phyloP scores from a whole-genome alignment of 2,888 invertebrate species.

The Lasioglossum malachurum region DNA sequence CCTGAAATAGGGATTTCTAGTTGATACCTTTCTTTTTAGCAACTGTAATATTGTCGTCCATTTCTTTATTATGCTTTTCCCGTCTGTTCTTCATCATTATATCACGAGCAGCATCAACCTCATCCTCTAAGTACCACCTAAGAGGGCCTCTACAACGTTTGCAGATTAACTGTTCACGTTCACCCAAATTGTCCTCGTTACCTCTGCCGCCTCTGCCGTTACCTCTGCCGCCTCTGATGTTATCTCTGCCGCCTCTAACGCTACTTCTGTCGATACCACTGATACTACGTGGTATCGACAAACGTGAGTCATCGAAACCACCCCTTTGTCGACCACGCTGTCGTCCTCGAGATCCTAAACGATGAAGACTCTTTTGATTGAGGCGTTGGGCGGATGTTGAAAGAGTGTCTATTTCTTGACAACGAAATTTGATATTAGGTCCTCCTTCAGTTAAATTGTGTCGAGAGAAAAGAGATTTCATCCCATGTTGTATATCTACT shows the following conservation, averaged over 20 bases:
- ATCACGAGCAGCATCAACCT: conserved; percentile 72
- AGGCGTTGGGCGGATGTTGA: background rate
- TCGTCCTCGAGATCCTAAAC: background rate
- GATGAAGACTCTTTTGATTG: background rate
- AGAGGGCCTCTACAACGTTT: conserved; percentile 74
- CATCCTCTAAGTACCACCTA: conserved; percentile 77
- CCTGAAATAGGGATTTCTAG: too few relatives aligned
- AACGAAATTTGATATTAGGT: conserved; percentile 75
- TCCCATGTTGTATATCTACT: conserved; percentile 36
- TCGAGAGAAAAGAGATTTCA: conserved; percentile 54
- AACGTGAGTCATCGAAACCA: background rate
- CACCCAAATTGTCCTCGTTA: background rate
- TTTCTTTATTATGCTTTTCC: conserved; percentile 57
- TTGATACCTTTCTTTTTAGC: conserved; percentile 61
- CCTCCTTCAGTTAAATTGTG: conserved; percentile 64
- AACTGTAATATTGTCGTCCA: conserved; percentile 51
- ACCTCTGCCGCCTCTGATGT: too few relatives aligned
- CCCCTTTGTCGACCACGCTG: background rate
- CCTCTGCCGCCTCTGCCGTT: too few relatives aligned
- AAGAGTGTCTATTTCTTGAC: conserved; percentile 70
- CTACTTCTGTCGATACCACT: too few relatives aligned
- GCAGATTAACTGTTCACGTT: conserved; percentile 49
- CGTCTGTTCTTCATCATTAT: conserved; percentile 58
- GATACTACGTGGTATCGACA: too few relatives aligned
- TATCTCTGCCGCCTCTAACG: too few relatives aligned